Evolutionary conservation across 2,113 vertebrate species (phyloP).

Genomic region (Hyperopisus bebe): DNA sequence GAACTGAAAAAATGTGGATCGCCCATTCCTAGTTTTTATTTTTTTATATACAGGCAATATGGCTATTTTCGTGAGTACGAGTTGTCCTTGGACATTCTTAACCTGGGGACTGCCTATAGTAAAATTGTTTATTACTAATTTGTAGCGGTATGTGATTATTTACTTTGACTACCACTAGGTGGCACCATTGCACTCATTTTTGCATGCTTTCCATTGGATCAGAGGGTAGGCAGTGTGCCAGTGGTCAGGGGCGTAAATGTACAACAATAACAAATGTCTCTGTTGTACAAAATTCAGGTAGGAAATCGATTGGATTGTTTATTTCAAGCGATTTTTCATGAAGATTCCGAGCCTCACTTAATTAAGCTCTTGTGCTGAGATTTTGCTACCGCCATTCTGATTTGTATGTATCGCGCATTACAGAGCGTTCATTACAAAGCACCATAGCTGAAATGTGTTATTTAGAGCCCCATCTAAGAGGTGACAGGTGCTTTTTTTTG

Average conservation of each 20-base stretch:
- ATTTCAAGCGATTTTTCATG: background rate
- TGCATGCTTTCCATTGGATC: background rate
- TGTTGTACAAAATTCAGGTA: background rate
- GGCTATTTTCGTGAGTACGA: background rate
- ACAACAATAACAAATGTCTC: background rate
- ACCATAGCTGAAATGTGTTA: background rate
- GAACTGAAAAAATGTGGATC: too few relatives aligned
- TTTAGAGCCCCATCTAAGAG: background rate
- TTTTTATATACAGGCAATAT: background rate
- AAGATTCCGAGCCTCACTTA: background rate
- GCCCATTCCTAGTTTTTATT: background rate
- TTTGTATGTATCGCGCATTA: background rate
- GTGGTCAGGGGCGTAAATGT: background rate
- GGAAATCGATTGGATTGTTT: background rate
- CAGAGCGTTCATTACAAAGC: background rate
- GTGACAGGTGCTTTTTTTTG: background rate
- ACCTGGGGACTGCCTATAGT: background rate
- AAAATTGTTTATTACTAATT: background rate
- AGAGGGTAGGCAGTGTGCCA: background rate
- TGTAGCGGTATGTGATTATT: background rate
- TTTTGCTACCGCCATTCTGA: background rate
- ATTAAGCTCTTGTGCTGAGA: background rate
- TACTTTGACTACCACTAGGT: constrained; percentile 7
- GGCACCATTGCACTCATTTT: constrained; percentile 27
- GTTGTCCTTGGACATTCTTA: background rate